phyloP scores from a whole-genome alignment of 1,140 invertebrate species.

The Drosophila triauraria region DNA sequence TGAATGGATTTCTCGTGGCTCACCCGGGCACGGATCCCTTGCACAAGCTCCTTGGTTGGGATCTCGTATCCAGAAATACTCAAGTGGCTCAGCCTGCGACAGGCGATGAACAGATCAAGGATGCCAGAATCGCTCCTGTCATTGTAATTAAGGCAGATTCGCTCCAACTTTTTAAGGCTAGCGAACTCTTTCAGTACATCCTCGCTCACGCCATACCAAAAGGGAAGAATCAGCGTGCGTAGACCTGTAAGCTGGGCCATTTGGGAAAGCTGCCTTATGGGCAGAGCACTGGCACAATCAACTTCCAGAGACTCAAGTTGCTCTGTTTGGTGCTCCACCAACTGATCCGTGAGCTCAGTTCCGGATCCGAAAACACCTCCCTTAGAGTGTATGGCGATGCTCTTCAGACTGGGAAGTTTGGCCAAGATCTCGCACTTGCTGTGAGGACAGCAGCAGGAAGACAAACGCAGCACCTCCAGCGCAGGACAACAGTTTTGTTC shows the following conservation, averaged over 20 bases:
- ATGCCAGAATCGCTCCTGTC: constrained; percentile 5
- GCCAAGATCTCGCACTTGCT: constrained; percentile 36
- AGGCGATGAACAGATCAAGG: constrained; percentile 33
- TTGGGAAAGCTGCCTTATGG: not conserved
- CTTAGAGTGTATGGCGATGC: constrained; percentile 12
- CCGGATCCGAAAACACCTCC: not conserved
- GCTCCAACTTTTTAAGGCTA: constrained; percentile 26
- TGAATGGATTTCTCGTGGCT: constrained; percentile 3
- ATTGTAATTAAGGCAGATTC: constrained; percentile 23
- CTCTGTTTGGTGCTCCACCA: constrained; percentile 26
- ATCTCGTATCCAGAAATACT: constrained; percentile 13
- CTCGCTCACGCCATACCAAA: not conserved
- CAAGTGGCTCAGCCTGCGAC: constrained; percentile 27
- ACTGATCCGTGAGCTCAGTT: constrained; percentile 7
- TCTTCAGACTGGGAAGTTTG: constrained; percentile 44
- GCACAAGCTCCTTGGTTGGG: constrained; percentile 19
- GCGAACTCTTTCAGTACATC: constrained; percentile 12
- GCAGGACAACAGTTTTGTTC: not conserved
- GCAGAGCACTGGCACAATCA: constrained; percentile 1
- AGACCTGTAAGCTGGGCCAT: constrained; percentile 28
- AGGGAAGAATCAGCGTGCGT: constrained; percentile 25
- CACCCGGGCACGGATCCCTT: constrained; percentile 23
- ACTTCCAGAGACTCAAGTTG: constrained; percentile 46
- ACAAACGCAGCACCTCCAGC: constrained; percentile 42
- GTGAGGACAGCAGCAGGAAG: not conserved